Conservation (phyloP, 2,113 vertebrate species). For the Ia io region DNA sequence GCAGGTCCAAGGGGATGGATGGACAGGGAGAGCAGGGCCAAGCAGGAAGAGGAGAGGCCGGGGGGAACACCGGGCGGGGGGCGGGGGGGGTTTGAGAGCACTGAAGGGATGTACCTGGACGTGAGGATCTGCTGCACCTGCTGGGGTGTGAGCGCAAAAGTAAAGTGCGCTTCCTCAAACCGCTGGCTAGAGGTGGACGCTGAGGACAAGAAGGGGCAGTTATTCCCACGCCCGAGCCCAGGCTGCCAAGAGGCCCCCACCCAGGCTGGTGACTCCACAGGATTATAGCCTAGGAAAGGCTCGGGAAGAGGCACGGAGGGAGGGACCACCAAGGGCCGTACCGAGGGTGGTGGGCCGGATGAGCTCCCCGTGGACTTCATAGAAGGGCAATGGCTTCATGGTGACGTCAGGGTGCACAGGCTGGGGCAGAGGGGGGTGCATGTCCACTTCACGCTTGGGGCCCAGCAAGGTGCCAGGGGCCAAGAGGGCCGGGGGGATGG, state of each 20-base stretch:
- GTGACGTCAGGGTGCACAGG: slow-evolving; percentile 84
- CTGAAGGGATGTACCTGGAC: slow-evolving; percentile 74
- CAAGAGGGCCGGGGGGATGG: slow-evolving; percentile 63
- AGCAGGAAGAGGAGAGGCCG: background rate
- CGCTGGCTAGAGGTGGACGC: slow-evolving; percentile 81
- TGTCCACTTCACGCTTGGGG: slow-evolving; percentile 80
- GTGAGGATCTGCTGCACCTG: slow-evolving; percentile 85
- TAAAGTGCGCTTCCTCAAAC: slow-evolving; percentile 84
- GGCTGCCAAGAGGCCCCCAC: background rate
- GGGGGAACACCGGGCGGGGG: too few species aligned
- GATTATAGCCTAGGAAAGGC: background rate
- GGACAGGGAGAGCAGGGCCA: background rate
- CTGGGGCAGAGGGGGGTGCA: slow-evolving; percentile 76
- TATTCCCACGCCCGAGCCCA: background rate
- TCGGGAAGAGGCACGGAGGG: background rate
- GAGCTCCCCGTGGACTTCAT: slow-evolving; percentile 82
- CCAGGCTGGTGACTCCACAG: background rate
- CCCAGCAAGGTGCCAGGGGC: slow-evolving; percentile 73
- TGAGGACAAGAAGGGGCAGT: slow-evolving; percentile 53
- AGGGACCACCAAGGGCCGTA: slow-evolving; percentile 55
- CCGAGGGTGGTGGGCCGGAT: slow-evolving; percentile 83
- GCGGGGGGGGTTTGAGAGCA: background rate
- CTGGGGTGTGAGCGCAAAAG: slow-evolving; percentile 84
- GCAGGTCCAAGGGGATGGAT: background rate
- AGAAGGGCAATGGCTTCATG: slow-evolving; percentile 83